phyloP scores from a whole-genome alignment of 2,113 vertebrate species.

The Micronycteris hirsuta region DNA sequence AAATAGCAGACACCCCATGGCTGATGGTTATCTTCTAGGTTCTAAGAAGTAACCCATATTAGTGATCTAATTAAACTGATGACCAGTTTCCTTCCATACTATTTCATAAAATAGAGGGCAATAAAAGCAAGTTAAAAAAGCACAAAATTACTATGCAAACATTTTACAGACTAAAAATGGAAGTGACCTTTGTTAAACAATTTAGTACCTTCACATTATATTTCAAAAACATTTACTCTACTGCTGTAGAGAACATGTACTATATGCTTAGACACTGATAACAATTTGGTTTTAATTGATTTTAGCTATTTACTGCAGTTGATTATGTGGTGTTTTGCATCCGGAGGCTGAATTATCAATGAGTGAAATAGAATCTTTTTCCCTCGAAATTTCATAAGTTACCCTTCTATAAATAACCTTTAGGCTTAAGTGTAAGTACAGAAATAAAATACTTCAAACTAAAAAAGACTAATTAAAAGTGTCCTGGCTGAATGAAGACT shows the following conservation, averaged over 20 bases:
- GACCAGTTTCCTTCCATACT: slow-evolving; percentile 12
- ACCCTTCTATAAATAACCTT: slow-evolving; percentile 8
- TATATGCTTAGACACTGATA: neutral
- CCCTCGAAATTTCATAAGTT: slow-evolving; percentile 11
- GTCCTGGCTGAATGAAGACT: neutral
- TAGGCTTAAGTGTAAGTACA: slow-evolving; percentile 4
- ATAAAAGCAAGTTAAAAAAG: neutral
- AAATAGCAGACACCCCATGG: neutral
- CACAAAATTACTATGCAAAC: slow-evolving; percentile 36
- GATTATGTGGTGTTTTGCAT: slow-evolving; percentile 23
- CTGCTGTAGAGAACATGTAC: neutral
- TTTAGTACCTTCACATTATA: neutral
- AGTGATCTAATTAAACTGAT: slow-evolving; percentile 20
- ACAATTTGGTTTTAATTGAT: neutral
- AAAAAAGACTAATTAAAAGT: neutral
- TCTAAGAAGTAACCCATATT: neutral
- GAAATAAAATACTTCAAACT: slow-evolving; percentile 20
- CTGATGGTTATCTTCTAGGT: slow-evolving; percentile 5
- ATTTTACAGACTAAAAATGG: slow-evolving; percentile 2
- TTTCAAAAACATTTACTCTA: slow-evolving; percentile 24
- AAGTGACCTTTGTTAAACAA: neutral
- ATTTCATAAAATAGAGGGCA: slow-evolving; percentile 24
- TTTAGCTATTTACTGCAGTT: neutral
- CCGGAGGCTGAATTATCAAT: neutral
- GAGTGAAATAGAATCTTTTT: neutral